Evolutionary conservation across 2,797 vertebrate species (phyloP).

Genomic region (Tadarida brasiliensis): DNA sequence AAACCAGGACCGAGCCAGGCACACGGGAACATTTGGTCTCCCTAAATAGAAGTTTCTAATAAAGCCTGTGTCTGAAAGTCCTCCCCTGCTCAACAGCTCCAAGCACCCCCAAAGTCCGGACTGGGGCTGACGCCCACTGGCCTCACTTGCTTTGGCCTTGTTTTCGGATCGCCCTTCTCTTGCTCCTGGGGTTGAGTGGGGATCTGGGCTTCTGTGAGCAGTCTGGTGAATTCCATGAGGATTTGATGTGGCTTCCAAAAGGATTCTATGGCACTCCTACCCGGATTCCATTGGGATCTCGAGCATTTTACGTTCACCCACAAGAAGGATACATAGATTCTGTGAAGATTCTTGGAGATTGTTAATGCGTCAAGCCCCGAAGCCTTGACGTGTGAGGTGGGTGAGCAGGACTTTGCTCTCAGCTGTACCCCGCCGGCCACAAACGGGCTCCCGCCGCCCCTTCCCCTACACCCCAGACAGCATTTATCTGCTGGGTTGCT

Average conservation of each 20-base stretch:
- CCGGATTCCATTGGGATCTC: neutral
- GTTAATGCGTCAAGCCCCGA: neutral
- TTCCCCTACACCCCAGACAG: neutral
- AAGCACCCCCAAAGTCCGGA: too few species aligned
- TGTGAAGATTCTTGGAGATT: neutral
- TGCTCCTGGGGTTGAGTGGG: neutral
- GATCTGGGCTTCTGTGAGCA: neutral
- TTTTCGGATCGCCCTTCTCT: accelerated
- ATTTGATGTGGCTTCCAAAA: conserved; percentile 21
- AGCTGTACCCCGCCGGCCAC: neutral
- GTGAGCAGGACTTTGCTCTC: neutral
- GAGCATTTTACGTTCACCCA: neutral
- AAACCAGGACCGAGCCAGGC: neutral
- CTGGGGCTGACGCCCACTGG: too few species aligned
- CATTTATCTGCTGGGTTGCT: neutral
- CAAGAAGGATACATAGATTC: neutral
- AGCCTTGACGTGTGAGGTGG: neutral
- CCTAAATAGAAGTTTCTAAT: neutral
- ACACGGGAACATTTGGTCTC: neutral
- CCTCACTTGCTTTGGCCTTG: neutral
- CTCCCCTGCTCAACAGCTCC: too few species aligned
- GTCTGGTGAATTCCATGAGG: conserved; percentile 5
- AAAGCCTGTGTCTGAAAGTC: neutral
- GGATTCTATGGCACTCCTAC: neutral
- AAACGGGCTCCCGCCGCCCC: neutral